Base-by-base conservation (phyloP, 1,140 invertebrate genomes). In the Pteromalus puparum region DNA sequence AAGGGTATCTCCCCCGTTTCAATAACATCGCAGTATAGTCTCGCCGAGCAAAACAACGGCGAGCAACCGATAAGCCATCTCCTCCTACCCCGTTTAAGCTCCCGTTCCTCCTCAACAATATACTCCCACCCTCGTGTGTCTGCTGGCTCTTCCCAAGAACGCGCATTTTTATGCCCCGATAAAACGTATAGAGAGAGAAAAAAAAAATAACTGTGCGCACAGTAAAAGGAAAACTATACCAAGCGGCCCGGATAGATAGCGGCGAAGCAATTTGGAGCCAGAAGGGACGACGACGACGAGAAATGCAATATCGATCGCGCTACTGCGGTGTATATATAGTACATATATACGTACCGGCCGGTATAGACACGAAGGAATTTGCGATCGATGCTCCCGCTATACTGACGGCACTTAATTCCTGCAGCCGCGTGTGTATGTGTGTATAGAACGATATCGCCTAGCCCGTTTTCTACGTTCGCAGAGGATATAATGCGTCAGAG, bases 281-380 rank as follows among this genome's bases (percentile, higher is more conserved):
- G 53, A 61, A 61, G 53, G 53, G 21, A 61, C 46, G 46, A 48
- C 46, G 42, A 21, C 73, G 38, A 3, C 21, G 34, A 76, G 74
- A 76, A 76, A 76, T 48, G 74, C 74, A 76, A 76, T 76, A 76
- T 76, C 74, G 74, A 76, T 48, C 21, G 74, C 18, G 2, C 18
- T 21, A 6, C 18, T 21, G 53, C 53, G 53, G 15, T 61, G 18
- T 61, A n/a, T 61, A n/a, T 18, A 7, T 61, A 34, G 30, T 34
- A 34, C 30, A 18, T n/a, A n/a, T 61, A 18, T 61, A 61, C 21
- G 53, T 61, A 61, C 18, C 5, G 1, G 12, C 34, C 18, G 72
- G 72, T 38, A 1, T 4, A 28, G 13, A 30, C 10, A 28, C 26
- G 13, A 1, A 28, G 21, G 68, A 70, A 70, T 70, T 70, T 15